Conservation (phyloP, 2,888 invertebrate genomes). For the Chalcosyrphus nemorum region DNA sequence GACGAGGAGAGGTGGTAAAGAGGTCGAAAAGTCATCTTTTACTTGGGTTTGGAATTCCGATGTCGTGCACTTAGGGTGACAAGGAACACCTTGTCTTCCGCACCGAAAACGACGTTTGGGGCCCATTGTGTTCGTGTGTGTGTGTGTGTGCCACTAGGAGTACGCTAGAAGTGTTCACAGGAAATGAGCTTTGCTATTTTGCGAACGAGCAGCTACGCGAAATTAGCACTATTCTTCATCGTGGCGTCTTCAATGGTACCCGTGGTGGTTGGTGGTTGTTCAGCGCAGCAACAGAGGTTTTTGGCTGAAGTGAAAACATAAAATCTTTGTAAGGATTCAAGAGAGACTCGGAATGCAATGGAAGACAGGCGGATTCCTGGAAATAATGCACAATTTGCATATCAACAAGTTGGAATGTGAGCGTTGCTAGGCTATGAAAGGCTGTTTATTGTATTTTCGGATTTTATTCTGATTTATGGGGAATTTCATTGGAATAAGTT, state of each 20-base stretch:
- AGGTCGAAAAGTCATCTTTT: slow-evolving; percentile 67
- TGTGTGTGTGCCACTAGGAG: slow-evolving; percentile 13
- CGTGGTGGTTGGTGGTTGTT: neutral
- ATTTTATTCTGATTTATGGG: neutral
- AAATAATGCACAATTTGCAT: slow-evolving; percentile 20
- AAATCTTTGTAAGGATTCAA: slow-evolving; percentile 16
- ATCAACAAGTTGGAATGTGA: slow-evolving; percentile 38
- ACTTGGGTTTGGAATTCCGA: slow-evolving; percentile 62
- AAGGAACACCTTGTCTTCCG: slow-evolving; percentile 67
- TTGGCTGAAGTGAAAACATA: slow-evolving; percentile 37
- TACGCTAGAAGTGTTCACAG: slow-evolving; percentile 1
- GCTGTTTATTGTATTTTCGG: too few species aligned
- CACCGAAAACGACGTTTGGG: slow-evolving; percentile 43
- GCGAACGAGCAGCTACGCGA: slow-evolving; percentile 57
- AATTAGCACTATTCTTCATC: slow-evolving; percentile 67
- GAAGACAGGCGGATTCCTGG: slow-evolving; percentile 14
- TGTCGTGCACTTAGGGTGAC: slow-evolving; percentile 69
- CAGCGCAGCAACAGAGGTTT: slow-evolving; percentile 19
- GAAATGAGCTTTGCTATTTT: slow-evolving; percentile 70
- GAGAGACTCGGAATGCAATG: neutral
- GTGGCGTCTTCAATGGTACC: neutral
- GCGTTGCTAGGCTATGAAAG: neutral
- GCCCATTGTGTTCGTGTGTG: too few species aligned
- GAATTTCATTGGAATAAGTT: neutral
- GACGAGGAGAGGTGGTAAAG: neutral